These are phyloP conservation scores for Brachionus sp. DNA, from an alignment of 1,140 invertebrate genomes.

Conservation along the genomic window DNA sequence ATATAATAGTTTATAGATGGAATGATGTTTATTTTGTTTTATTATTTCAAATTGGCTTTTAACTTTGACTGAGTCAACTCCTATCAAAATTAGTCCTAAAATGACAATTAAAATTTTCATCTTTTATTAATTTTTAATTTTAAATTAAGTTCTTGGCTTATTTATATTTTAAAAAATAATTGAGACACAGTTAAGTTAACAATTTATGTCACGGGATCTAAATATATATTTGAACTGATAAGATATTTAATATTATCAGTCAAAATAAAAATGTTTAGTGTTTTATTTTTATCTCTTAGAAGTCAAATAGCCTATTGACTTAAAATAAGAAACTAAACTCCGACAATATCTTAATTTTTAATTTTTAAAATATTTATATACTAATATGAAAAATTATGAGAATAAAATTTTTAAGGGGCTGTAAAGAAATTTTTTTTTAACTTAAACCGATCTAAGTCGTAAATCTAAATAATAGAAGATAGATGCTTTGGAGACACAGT, in stretches of 20 bases:
- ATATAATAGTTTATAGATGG: background rate
- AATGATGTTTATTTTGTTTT: background rate
- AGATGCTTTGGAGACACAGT: too few species aligned
- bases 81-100: background rate
- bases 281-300: background rate
- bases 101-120: constrained; percentile 26
- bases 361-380: too few species aligned
- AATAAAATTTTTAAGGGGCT: too few species aligned
- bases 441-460: too few species aligned
- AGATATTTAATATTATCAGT: background rate
- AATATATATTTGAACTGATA: background rate
- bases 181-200: constrained; percentile 7
- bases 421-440: too few species aligned
- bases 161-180: background rate
- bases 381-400: too few species aligned
- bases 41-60: background rate
- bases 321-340: too few species aligned
- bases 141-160: background rate
- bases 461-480: too few species aligned
- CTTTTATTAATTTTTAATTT: background rate
- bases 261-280: background rate
- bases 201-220: background rate
- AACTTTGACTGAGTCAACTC: background rate
- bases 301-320: background rate
- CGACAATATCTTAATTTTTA: too few species aligned